Evolutionary conservation across 2,888 invertebrate genomes (phyloP), one percentile per base, ranked within the genome.

Genomic region (Drosophila siamana): DNA sequence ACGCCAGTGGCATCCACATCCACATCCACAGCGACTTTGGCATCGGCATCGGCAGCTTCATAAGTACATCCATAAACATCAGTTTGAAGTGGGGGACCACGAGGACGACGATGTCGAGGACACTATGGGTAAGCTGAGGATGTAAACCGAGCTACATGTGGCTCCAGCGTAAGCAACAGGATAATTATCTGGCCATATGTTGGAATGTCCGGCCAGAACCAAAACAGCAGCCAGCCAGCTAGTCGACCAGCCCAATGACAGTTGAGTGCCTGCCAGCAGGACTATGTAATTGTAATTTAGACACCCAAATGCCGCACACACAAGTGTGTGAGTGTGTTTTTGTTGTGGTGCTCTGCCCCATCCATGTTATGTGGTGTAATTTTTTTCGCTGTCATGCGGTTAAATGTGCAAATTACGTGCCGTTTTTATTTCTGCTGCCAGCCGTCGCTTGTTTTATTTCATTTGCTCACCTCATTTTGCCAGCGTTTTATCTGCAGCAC

Each of bases 371-470:
- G 56, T 43, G 56, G 61, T 59, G 63, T 70, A 64, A 73, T 74
- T 77, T 79, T 78, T 74, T 66, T 76, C 64, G 61, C 76, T 74
- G 69, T 80, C 87, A 74, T 87, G 82, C 70, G 87, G 85, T 69
- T 86, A 86, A 87, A 85, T 87, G 85, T 85, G 74, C 69, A 80
- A 85, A 86, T 87, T 86, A 85, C 80, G 74, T 76, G 80, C 69
- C 78, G 72, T 74, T 85, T 83, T 83, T 81, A 81, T 83, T 80
- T 66, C 57, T 43, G 65, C 48, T 48, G 44, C 68, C 83, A 76
- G 83, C 69, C 73, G 83, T 62, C 61, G 55, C 38, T 68, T 78
- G 71, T 71, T 86, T 86, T 82, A 80, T 87, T 74, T 70, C 82
- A 67, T 80, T 84, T 69, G 69, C 78, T 84, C 82, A 85, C 82